phyloP scores from a whole-genome alignment of 2,113 vertebrate species.

The Recurvirostra avosetta region DNA sequence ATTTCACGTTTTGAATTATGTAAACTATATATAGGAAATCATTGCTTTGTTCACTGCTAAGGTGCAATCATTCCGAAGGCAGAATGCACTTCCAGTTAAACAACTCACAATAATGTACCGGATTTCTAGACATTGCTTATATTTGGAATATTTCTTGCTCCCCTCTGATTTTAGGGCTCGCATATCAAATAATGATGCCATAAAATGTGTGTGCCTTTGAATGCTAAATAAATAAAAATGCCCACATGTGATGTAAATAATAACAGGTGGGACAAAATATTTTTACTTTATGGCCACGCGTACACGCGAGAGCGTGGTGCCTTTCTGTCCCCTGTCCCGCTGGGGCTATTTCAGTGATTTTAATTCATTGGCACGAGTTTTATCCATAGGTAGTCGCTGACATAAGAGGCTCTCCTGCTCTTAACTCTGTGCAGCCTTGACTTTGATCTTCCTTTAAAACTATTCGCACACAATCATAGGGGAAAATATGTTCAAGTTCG shows the following conservation, averaged over 20 bases:
- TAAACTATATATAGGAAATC: background rate
- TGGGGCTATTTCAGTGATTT: background rate
- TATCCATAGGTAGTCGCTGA: rapidly evolving
- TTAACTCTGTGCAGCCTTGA: background rate
- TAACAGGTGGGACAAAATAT: background rate
- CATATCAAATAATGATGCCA: rapidly evolving
- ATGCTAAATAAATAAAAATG: background rate
- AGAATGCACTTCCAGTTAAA: background rate
- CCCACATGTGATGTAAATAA: background rate
- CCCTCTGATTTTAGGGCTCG: background rate
- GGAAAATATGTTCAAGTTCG: background rate
- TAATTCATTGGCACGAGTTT: background rate
- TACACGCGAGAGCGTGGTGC: rapidly evolving
- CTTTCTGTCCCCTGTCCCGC: background rate
- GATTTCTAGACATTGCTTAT: background rate
- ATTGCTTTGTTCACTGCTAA: background rate
- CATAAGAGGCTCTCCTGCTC: background rate
- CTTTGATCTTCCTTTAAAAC: background rate
- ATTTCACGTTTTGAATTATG: background rate
- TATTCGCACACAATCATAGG: rapidly evolving
- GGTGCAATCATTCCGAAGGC: background rate
- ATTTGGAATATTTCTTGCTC: background rate
- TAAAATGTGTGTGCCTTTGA: background rate
- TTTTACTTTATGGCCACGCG: background rate
- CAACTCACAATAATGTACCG: background rate